Percentiles rank a stretch among this genome's conserved stretches.
These are phyloP conservation scores for Mantis religiosa DNA, from an alignment of 2,888 invertebrate genomes.

Conservation along the genomic window DNA sequence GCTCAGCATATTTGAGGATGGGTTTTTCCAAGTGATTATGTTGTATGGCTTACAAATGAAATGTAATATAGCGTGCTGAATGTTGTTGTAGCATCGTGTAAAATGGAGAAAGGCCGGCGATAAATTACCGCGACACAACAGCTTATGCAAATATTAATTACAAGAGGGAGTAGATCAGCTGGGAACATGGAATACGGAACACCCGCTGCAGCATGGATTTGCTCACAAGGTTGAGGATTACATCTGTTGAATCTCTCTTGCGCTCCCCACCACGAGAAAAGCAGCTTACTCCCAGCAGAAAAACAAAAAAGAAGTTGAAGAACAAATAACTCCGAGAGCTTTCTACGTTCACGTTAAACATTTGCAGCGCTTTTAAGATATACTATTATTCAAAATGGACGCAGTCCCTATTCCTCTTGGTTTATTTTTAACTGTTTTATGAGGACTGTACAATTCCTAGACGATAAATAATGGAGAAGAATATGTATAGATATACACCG, in stretches of 20 bases:
- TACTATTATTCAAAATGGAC: neutral
- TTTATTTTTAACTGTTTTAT: neutral
- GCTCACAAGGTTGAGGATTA: neutral
- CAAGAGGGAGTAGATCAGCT: neutral
- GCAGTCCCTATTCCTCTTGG: neutral
- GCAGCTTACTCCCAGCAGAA: neutral
- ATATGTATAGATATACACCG: too few relatives aligned
- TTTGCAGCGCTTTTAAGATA: neutral
- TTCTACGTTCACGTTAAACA: neutral
- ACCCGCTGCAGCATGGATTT: neutral
- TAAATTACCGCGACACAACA: neutral
- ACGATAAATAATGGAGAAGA: too few relatives aligned
- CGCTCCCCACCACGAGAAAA: neutral
- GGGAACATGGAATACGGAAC: neutral
- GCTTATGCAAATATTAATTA: neutral
- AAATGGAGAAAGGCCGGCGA: neutral
- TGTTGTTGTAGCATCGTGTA: neutral
- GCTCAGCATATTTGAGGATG: too few relatives aligned
- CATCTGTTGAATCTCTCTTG: neutral
- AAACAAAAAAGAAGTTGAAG: neutral
- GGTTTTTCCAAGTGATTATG: too few relatives aligned
- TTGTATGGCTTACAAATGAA: too few relatives aligned
- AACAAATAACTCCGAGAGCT: neutral
- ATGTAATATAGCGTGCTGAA: too few relatives aligned
- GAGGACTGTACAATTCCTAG: too few relatives aligned